Percentiles rank a stretch among this genome's conserved stretches.
These are phyloP conservation scores for Tuta absoluta DNA, from an alignment of 2,888 invertebrate genomes.

Conservation along the genomic window DNA sequence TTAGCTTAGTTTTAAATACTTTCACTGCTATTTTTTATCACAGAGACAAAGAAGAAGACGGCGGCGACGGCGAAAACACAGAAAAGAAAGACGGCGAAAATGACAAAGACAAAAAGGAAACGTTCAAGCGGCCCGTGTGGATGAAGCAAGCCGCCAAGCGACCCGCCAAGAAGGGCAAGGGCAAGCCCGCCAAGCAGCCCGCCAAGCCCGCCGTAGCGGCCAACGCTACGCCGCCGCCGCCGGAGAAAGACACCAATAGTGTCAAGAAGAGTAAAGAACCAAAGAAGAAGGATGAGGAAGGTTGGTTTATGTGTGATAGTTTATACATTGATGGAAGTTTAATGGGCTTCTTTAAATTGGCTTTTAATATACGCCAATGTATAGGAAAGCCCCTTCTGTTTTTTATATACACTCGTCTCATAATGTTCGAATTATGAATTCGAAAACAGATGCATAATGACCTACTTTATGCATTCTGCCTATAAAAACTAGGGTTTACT, in stretches of 20 bases:
- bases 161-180: constrained; percentile 51
- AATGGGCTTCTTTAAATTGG: no score
- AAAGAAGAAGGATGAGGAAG: constrained; percentile 69
- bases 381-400: no score
- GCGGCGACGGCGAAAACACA: constrained; percentile 68
- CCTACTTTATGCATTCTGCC: no score
- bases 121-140: constrained; percentile 90
- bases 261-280: constrained; percentile 59
- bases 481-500: no score
- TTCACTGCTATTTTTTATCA: constrained; percentile 28
- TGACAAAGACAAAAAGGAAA: constrained; percentile 68
- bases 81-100: constrained; percentile 55
- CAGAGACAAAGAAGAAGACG: constrained; percentile 82
- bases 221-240: constrained; percentile 48
- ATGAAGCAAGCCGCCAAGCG: constrained; percentile 86
- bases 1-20: no score
- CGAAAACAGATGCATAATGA: no score
- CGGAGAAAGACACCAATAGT: constrained; percentile 47
- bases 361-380: no score
- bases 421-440: no score
- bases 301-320: constrained; percentile 32
- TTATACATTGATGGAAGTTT: neutral
- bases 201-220: constrained; percentile 41
- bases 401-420: no score
- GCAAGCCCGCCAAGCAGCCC: constrained; percentile 44